phyloP scores from a whole-genome alignment of 2,113 vertebrate species.

The Poecile atricapillus region DNA sequence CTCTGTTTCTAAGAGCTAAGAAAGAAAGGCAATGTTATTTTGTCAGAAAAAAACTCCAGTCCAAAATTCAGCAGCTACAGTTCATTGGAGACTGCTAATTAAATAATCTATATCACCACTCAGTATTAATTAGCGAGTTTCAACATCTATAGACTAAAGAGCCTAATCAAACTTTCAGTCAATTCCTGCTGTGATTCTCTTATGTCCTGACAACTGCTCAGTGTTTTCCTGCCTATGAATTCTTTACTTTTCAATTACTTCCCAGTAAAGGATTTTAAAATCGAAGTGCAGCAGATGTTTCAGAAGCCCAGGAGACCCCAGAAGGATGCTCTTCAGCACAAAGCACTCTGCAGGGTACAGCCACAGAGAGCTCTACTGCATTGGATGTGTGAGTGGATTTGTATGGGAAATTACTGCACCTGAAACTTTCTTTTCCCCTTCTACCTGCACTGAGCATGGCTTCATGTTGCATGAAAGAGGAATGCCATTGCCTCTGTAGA shows the following conservation, averaged over 20 bases:
- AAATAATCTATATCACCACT: not conserved
- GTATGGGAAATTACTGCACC: not conserved
- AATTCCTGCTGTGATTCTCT: not conserved
- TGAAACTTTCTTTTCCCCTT: not conserved
- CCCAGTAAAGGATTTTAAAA: not conserved
- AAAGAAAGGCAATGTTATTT: not conserved
- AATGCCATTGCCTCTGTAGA: not conserved
- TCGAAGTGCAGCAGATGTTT: not conserved
- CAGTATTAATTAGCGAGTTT: not conserved
- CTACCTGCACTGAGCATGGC: not conserved
- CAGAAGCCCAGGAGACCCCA: not conserved
- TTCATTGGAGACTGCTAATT: not conserved
- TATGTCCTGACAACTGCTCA: not conserved
- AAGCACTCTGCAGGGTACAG: not conserved
- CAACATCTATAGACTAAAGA: not conserved
- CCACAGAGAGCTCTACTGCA: not conserved
- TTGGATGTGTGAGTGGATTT: not conserved
- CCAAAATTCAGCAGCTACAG: not conserved
- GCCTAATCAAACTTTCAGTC: not conserved
- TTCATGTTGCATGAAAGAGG: not conserved
- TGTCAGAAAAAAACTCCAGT: not conserved
- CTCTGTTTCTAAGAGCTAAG: not conserved
- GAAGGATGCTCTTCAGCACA: not conserved
- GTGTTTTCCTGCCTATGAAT: not conserved
- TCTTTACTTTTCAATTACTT: not conserved